A percentile compares a stretch with the other conserved stretches of the same genome.
Evolutionary conservation across 2,888 invertebrate species (phyloP).

Genomic region (Callinectes sapidus): DNA sequence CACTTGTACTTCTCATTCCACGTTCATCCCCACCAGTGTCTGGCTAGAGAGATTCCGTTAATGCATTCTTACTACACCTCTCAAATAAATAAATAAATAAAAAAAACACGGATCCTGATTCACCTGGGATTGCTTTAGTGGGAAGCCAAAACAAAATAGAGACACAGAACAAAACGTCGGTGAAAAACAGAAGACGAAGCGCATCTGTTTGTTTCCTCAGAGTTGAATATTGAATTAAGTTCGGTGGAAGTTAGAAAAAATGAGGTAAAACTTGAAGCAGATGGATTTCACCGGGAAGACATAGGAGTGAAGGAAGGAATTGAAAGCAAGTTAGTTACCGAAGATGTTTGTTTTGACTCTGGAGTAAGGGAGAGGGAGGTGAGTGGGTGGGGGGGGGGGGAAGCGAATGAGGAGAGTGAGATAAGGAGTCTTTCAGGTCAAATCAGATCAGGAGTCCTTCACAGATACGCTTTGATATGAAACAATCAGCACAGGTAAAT

Average conservation of each 20-base stretch:
- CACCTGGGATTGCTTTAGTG: background rate
- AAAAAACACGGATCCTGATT: too few relatives aligned
- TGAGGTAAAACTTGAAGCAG: conserved; percentile 3
- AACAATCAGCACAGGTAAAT: conserved; percentile 11
- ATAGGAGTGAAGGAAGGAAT: background rate
- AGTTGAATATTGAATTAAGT: conserved; percentile 11
- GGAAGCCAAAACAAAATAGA: background rate
- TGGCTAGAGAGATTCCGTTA: background rate
- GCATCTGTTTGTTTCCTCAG: background rate
- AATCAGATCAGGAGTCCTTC: background rate
- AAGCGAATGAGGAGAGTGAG: background rate
- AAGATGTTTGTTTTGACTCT: background rate
- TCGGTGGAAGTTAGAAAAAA: background rate
- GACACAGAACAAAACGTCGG: background rate
- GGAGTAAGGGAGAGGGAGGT: too few relatives aligned
- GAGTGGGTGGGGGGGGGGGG: too few relatives aligned
- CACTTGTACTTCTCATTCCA: background rate
- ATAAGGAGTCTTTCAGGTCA: background rate
- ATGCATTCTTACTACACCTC: background rate
- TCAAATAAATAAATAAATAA: too few relatives aligned
- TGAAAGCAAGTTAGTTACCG: background rate
- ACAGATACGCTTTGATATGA: background rate
- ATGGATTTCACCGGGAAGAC: background rate
- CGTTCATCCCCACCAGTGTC: background rate
- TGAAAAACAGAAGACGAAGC: background rate